Percentiles rank a stretch among this genome's conserved stretches.
phyloP scores from a whole-genome alignment of 2,888 invertebrate genomes.

The Microctonus hyperodae region DNA sequence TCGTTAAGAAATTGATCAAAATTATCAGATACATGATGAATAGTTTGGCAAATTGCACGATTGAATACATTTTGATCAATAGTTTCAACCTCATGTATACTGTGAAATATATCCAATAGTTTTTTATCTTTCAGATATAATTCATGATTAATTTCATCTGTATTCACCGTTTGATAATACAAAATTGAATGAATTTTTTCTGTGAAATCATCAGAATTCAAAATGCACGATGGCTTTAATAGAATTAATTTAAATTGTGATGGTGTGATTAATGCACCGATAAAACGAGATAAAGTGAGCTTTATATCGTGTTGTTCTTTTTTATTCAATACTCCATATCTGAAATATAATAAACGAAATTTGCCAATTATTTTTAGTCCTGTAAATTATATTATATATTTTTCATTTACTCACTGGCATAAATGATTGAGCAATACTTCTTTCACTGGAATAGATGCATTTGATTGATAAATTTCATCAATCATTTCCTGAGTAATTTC shows the following conservation, averaged over 20 bases:
- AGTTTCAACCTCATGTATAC: constrained; percentile 56
- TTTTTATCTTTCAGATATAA: constrained; percentile 51
- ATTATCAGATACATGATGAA: constrained; percentile 67
- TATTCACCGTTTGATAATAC: constrained; percentile 45
- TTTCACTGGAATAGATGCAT: constrained; percentile 66
- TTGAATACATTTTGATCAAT: constrained; percentile 63
- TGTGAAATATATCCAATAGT: constrained; percentile 62
- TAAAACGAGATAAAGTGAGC: constrained; percentile 69
- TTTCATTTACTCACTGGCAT: constrained; percentile 43
- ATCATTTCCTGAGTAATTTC: constrained; percentile 70
- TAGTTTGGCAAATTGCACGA: constrained; percentile 66
- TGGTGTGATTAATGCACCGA: constrained; percentile 64
- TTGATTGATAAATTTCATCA: constrained; percentile 63
- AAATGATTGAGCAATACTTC: constrained; percentile 70
- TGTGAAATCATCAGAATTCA: constrained; percentile 67
- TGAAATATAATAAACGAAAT: constrained; percentile 36
- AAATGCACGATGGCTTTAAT: constrained; percentile 43
- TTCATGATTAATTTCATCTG: constrained; percentile 66
- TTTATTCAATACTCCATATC: constrained; percentile 71
- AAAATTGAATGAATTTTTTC: constrained; percentile 51
- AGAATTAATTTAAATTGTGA: constrained; percentile 47
- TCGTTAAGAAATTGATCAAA: constrained; percentile 66
- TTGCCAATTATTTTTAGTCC: background rate
- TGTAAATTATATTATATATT: background rate
- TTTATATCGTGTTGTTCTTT: constrained; percentile 68